Base-by-base conservation (phyloP, 2,113 vertebrate genomes). In the Takifugu flavidus region DNA sequence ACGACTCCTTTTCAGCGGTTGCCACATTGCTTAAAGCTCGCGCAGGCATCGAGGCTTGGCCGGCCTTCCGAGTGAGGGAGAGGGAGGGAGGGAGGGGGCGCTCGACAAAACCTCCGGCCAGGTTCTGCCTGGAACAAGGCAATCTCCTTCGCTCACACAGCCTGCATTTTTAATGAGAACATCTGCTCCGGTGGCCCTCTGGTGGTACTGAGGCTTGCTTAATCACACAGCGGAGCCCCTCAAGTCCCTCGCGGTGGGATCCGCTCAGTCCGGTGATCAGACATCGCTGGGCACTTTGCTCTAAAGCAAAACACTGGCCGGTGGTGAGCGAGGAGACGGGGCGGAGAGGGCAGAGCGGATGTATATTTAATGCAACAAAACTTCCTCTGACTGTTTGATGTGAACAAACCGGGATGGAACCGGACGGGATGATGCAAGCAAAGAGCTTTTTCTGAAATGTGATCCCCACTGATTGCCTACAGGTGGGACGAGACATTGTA, bases 101-200 rank as follows among this genome's bases (percentile, higher is more conserved):
- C 86, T 87, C 85, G 34, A 39, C 20, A 83, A 88, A 90, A 90
- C 82, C 79, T 79, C 85, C 79, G 73, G 82, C 88, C 86, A 86
- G 84, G 86, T 88, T 88, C 80, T 87, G 80, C 78, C 82, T 85
- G 77, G 78, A 87, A 85, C 72, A 89, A 87, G 78, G 92, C 89
- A 86, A 85, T 88, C 84, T 86, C 82, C 82, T 84, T 87, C 86
- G 85, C 80, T 91, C 84, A 80, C 80, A 79, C 77, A 81, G 80
- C 87, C 1, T 94, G 85, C 91, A 95, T 95, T 91, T 95, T 95
- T 95, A 92, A 94, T 95, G 88, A 94, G 81, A 83, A 85, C 92
- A 93, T 92, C 93, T 95, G 90, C 90, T 90, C 79, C 28, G 72
- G 75, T 81, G 76, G 82, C 82, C 76, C 80, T 83, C 79, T 80